phyloP scores from a whole-genome alignment of 2,888 invertebrate genomes.

The Agrotis segetum region DNA sequence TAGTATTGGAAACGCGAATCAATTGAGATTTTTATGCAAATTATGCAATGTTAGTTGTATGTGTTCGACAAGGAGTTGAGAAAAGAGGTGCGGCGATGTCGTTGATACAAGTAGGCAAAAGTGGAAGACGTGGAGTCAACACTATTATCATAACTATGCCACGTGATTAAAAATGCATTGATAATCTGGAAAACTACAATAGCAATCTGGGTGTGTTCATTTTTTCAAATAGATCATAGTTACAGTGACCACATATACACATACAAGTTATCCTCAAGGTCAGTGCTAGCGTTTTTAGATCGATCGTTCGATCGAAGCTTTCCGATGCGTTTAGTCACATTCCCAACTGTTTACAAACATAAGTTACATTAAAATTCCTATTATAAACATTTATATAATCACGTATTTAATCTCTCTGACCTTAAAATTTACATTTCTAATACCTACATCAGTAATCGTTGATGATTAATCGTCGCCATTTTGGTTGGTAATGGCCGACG shows the following conservation, averaged over 20 bases:
- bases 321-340: constrained; percentile 34
- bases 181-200: constrained; percentile 11
- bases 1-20: constrained; percentile 27
- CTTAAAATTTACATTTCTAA: constrained; percentile 67
- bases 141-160: neutral
- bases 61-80: constrained; percentile 3
- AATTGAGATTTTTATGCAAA: constrained; percentile 36
- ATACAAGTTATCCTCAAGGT: constrained; percentile 25
- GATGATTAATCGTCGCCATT: constrained; percentile 65
- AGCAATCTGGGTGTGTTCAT: constrained; percentile 21
- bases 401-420: constrained; percentile 61
- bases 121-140: neutral
- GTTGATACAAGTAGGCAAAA: neutral
- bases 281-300: constrained; percentile 9
- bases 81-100: constrained; percentile 2
- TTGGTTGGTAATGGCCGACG: constrained; percentile 58
- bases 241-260: neutral
- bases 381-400: constrained; percentile 49
- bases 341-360: constrained; percentile 53
- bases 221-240: constrained; percentile 24
- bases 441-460: constrained; percentile 52
- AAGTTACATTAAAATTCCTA: constrained; percentile 45
- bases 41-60: constrained; percentile 18
- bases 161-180: constrained; percentile 19
- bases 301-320: constrained; percentile 27